A percentile compares a stretch with the other conserved stretches of the same genome.
Evolutionary conservation across 2,113 vertebrate genomes (phyloP).

Genomic region (Ammodytes dubius): DNA sequence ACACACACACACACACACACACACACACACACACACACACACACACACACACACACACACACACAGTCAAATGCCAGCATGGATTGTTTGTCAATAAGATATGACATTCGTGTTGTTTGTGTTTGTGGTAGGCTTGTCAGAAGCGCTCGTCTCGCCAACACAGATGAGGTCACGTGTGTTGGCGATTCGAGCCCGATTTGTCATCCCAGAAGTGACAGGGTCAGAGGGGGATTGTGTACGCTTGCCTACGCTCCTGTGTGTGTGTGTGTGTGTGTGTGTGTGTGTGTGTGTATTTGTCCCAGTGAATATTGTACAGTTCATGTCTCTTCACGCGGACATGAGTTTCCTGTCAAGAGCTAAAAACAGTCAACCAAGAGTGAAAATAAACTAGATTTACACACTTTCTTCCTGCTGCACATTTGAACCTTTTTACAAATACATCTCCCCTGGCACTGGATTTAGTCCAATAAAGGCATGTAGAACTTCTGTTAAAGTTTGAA

Average conservation of each 20-base stretch:
- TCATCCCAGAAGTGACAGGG: slow-evolving; percentile 59
- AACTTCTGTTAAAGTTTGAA: neutral
- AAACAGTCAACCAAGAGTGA: neutral
- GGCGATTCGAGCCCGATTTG: slow-evolving; percentile 42
- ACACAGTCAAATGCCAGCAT: slow-evolving; percentile 58
- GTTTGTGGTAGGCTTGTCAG: slow-evolving; percentile 58
- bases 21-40: slow-evolving; percentile 19
- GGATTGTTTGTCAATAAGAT: slow-evolving; percentile 58
- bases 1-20: slow-evolving; percentile 23
- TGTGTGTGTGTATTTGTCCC: neutral
- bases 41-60: slow-evolving; percentile 18
- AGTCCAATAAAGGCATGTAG: neutral
- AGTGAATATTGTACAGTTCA: slow-evolving; percentile 31
- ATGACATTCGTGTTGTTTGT: slow-evolving; percentile 60
- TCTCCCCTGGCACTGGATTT: neutral
- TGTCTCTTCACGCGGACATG: slow-evolving; percentile 19
- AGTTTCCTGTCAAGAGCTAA: slow-evolving; percentile 30
- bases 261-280: slow-evolving; percentile 1
- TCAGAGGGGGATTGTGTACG: slow-evolving; percentile 30
- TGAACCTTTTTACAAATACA: neutral
- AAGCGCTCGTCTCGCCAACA: slow-evolving; percentile 5
- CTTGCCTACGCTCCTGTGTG: neutral
- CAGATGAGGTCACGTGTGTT: slow-evolving; percentile 58
- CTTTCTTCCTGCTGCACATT: neutral
- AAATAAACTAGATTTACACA: neutral